phyloP scores from a whole-genome alignment of 1,140 invertebrate genomes.

The Adoxophyes honmai region DNA sequence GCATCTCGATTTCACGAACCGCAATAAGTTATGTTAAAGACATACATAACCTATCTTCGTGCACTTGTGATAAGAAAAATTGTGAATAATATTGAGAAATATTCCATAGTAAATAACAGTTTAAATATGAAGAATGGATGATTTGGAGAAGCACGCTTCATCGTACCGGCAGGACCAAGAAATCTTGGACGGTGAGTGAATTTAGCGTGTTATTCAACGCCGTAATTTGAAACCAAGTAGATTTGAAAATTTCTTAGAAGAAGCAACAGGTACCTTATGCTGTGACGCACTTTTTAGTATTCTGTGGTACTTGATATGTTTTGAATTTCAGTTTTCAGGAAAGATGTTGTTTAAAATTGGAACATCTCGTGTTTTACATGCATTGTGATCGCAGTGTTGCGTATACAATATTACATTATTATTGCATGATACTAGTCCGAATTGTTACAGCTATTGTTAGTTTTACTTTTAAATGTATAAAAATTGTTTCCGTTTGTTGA shows the following conservation, averaged over 20 bases:
- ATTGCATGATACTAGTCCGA: too few relatives aligned
- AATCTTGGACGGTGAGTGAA: slow-evolving; percentile 59
- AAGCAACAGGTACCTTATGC: slow-evolving; percentile 57
- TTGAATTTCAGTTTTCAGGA: neutral
- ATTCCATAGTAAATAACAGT: slow-evolving; percentile 32
- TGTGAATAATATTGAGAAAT: slow-evolving; percentile 32
- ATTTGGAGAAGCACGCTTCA: slow-evolving; percentile 59
- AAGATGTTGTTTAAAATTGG: too few relatives aligned
- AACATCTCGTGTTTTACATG: too few relatives aligned
- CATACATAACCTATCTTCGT: slow-evolving; percentile 33
- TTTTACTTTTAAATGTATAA: too few relatives aligned
- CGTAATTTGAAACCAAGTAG: slow-evolving; percentile 46
- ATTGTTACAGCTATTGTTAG: too few relatives aligned
- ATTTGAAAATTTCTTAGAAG: slow-evolving; percentile 42
- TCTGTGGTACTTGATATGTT: neutral
- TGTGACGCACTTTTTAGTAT: slow-evolving; percentile 48
- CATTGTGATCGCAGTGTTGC: too few relatives aligned
- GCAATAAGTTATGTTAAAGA: neutral
- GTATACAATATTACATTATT: too few relatives aligned
- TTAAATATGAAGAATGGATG: slow-evolving; percentile 74
- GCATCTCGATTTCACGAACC: neutral
- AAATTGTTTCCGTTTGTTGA: too few relatives aligned
- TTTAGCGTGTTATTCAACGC: slow-evolving; percentile 21
- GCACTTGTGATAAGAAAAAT: slow-evolving; percentile 23
- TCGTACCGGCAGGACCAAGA: slow-evolving; percentile 69